Evolutionary conservation across 2,797 vertebrate species (phyloP).

Genomic region (Hoplostethus mediterraneus): DNA sequence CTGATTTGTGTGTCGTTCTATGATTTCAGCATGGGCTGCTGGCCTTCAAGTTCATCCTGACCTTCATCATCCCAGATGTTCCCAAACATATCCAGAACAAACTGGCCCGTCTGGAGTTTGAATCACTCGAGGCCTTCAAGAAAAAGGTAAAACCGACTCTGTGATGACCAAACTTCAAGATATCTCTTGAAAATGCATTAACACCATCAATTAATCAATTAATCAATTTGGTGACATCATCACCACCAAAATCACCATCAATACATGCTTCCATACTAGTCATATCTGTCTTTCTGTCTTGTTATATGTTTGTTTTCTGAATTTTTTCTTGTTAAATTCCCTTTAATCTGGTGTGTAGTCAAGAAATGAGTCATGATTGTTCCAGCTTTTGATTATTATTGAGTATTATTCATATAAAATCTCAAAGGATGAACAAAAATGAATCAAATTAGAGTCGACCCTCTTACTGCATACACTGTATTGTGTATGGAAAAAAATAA

Average conservation of each 20-base stretch:
- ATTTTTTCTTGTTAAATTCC: too few relatives aligned
- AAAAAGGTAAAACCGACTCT: slow-evolving; percentile 87
- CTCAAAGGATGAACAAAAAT: not conserved
- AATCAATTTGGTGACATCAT: too few relatives aligned
- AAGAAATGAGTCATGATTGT: too few relatives aligned
- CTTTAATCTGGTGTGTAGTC: too few relatives aligned
- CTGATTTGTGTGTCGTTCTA: slow-evolving; percentile 26
- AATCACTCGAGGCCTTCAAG: slow-evolving; percentile 93
- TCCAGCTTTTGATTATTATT: too few relatives aligned
- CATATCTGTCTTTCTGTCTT: too few relatives aligned
- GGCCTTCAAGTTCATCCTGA: slow-evolving; percentile 94
- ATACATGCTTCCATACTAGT: too few relatives aligned
- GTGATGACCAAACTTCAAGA: too few relatives aligned
- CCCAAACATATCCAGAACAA: slow-evolving; percentile 91
- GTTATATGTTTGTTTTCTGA: too few relatives aligned
- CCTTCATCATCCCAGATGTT: slow-evolving; percentile 93
- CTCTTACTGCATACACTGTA: not conserved
- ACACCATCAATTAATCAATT: too few relatives aligned
- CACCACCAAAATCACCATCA: too few relatives aligned
- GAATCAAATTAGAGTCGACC: not conserved
- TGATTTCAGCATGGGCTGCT: slow-evolving; percentile 90
- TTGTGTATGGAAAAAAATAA: not conserved
- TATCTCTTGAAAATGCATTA: too few relatives aligned
- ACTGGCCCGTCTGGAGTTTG: slow-evolving; percentile 84
- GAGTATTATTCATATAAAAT: not conserved